Evolutionary conservation across 2,888 invertebrate species (phyloP).

Genomic region (Drosophila suboccidentalis): DNA sequence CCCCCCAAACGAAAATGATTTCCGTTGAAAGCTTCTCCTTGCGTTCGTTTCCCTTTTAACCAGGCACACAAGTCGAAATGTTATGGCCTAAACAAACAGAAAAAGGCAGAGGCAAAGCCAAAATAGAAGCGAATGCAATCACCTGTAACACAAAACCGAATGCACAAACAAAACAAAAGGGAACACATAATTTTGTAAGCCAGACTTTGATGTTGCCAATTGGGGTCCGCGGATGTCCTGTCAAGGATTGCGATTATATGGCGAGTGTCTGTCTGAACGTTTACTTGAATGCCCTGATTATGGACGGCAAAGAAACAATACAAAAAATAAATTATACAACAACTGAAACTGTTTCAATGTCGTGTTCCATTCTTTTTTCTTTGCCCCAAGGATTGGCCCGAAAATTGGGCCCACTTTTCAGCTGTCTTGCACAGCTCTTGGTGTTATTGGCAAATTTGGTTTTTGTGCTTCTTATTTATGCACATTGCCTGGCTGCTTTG

Average conservation of each 20-base stretch:
- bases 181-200: slow-evolving; percentile 55
- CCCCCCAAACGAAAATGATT: slow-evolving; percentile 27
- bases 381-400: background rate
- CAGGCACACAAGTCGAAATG: slow-evolving; percentile 47
- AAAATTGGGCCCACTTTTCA: slow-evolving; percentile 44
- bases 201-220: slow-evolving; percentile 75
- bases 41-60: slow-evolving; percentile 24
- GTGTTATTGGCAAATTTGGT: slow-evolving; percentile 68
- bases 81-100: slow-evolving; percentile 72
- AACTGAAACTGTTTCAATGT: slow-evolving; percentile 60
- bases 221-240: slow-evolving; percentile 46
- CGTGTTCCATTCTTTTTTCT: slow-evolving; percentile 11
- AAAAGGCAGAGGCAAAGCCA: slow-evolving; percentile 6
- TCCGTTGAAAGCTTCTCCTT: slow-evolving; percentile 14
- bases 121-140: slow-evolving; percentile 69
- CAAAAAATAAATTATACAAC: slow-evolving; percentile 56
- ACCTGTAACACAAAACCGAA: slow-evolving; percentile 77
- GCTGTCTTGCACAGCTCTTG: slow-evolving; percentile 30
- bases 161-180: slow-evolving; percentile 69
- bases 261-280: slow-evolving; percentile 33
- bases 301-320: slow-evolving; percentile 30
- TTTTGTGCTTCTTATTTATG: slow-evolving; percentile 71
- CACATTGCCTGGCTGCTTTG: slow-evolving; percentile 51
- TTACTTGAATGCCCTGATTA: slow-evolving; percentile 73
- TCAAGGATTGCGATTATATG: slow-evolving; percentile 31